Percentiles rank a stretch among this genome's conserved stretches.
These are phyloP conservation scores for Philereme vetulata DNA, from an alignment of 2,888 invertebrate genomes.

Conservation along the genomic window DNA sequence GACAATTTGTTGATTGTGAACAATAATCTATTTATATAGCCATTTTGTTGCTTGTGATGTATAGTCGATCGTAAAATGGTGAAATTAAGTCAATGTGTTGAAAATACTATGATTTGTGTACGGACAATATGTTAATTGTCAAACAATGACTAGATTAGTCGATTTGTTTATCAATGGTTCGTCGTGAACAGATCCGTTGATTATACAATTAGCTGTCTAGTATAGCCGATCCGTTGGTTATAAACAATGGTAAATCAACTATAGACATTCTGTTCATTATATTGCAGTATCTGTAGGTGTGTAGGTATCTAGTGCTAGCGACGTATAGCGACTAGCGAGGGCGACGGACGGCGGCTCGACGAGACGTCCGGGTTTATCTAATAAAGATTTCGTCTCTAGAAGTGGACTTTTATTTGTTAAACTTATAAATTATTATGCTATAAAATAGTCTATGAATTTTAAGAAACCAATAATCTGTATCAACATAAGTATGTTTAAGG, in stretches of 20 bases:
- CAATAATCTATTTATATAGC: no score
- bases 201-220: conserved; percentile 2
- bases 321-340: conserved; percentile 28
- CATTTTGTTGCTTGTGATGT: no score
- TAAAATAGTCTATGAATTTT: no score
- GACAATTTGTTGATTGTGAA: conserved; percentile 3
- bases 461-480: no score
- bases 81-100: no score
- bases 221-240: neutral
- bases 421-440: no score
- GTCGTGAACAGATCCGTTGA: conserved; percentile 1
- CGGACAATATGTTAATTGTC: conserved; percentile 4
- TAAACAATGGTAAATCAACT: neutral
- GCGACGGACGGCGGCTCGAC: conserved; percentile 32
- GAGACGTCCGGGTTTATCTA: conserved; percentile 55
- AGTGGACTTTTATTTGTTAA: conserved; percentile 26
- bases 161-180: conserved; percentile 3
- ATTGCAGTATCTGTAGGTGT: conserved; percentile 10
- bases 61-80: no score
- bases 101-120: neutral
- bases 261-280: conserved; percentile 9
- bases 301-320: conserved; percentile 23
- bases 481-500: no score
- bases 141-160: neutral
- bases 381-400: conserved; percentile 62